These are phyloP conservation scores for Cosmorhoe ocellata DNA, from an alignment of 2,888 invertebrate genomes.

Conservation along the genomic window DNA sequence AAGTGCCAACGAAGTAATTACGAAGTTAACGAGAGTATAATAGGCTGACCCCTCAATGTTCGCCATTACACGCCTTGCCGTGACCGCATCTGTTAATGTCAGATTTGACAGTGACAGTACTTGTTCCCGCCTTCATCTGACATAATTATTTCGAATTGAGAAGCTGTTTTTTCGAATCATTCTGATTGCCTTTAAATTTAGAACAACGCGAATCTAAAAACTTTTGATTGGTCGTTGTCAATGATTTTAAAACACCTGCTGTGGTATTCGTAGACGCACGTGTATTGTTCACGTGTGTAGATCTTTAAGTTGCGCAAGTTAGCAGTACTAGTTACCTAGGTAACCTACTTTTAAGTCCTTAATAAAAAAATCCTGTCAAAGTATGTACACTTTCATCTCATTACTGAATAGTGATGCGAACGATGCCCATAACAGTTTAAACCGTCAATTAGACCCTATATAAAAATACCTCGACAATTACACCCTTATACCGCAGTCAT, in stretches of 20 bases:
- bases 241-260: too few relatives aligned
- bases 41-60: conserved; percentile 16
- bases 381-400: conserved; percentile 33
- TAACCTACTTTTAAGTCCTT: neutral
- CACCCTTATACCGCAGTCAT: conserved; percentile 51
- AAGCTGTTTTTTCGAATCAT: neutral
- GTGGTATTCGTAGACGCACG: too few relatives aligned
- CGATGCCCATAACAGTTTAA: conserved; percentile 43
- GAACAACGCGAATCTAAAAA: too few relatives aligned
- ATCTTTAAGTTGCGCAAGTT: too few relatives aligned
- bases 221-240: too few relatives aligned
- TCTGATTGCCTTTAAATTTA: neutral
- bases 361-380: conserved; percentile 16
- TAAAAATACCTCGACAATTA: conserved; percentile 51
- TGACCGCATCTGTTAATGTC: conserved; percentile 32
- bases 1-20: conserved; percentile 28
- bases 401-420: conserved; percentile 29
- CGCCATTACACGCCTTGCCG: conserved; percentile 19
- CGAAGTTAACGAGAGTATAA: conserved; percentile 20
- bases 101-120: conserved; percentile 31
- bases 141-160: conserved; percentile 19
- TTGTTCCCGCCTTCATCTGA: conserved; percentile 18
- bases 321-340: too few relatives aligned
- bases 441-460: conserved; percentile 53
- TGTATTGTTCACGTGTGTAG: too few relatives aligned